Conservation (phyloP, 2,113 vertebrate species). For the Nyctibius bracteatus region DNA sequence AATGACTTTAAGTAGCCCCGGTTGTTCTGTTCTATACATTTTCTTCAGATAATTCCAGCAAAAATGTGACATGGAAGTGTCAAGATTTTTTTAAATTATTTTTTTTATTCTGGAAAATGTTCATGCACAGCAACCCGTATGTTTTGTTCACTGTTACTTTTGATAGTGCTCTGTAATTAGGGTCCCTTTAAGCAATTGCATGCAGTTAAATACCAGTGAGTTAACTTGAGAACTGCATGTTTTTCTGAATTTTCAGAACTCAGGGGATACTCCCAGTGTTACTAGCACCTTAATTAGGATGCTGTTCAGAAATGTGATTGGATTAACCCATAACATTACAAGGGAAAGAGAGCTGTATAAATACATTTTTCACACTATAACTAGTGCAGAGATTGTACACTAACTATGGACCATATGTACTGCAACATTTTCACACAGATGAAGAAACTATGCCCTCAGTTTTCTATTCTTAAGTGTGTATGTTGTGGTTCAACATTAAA, state of each 20-base stretch:
- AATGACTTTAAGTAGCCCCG: neutral
- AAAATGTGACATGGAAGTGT: neutral
- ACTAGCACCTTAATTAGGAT: neutral
- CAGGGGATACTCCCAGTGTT: neutral
- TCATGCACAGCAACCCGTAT: neutral
- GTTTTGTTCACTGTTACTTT: neutral
- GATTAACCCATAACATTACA: neutral
- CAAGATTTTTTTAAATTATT: neutral
- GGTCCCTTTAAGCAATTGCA: neutral
- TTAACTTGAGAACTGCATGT: neutral
- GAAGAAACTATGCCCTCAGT: neutral
- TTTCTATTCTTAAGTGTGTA: neutral
- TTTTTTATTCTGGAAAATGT: neutral
- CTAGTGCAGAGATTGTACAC: neutral
- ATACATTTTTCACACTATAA: neutral
- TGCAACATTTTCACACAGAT: neutral
- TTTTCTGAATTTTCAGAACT: neutral
- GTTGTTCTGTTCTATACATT: neutral
- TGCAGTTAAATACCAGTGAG: neutral
- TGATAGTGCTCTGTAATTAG: neutral
- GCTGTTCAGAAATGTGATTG: neutral
- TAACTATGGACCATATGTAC: neutral
- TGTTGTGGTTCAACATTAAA: neutral
- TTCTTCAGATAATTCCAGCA: neutral
- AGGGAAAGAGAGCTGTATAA: neutral